phyloP scores from a whole-genome alignment of 53 echinoderm and acorn worm genomes.

The Paracentrotus lividus region DNA sequence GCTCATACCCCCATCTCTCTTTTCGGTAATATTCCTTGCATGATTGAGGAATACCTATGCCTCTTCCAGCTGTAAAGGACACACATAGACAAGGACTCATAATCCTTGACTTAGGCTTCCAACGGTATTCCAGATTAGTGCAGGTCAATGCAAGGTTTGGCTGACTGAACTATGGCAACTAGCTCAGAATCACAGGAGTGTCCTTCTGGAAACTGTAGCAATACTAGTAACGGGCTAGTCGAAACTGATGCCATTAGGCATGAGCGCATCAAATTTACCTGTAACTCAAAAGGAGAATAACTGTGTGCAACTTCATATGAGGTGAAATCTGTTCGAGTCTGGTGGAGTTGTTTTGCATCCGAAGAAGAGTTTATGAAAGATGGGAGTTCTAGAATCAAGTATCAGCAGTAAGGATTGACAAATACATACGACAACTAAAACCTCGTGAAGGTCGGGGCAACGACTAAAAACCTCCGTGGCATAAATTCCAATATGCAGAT shows the following conservation, averaged over 20 bases:
- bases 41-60: conserved; percentile 55
- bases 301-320: not conserved
- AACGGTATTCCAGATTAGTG: conserved; percentile 50
- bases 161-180: conserved; percentile 16
- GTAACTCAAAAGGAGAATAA: conserved; percentile 56
- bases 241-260: too few species aligned
- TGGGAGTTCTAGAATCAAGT: conserved; percentile 14
- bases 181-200: conserved; percentile 66
- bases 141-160: not conserved
- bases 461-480: conserved; percentile 58
- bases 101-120: conserved; percentile 55
- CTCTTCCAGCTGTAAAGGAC: conserved; percentile 6
- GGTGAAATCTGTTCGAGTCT: conserved; percentile 28
- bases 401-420: conserved; percentile 26
- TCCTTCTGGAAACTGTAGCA: not conserved
- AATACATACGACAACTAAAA: conserved; percentile 56
- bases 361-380: not conserved
- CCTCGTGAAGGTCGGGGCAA: conserved; percentile 30
- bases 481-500: conserved; percentile 37
- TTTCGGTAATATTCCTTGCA: not conserved
- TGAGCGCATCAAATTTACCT: conserved; percentile 39
- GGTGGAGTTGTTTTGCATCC: not conserved
- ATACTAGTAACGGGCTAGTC: conserved; percentile 57
- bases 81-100: conserved; percentile 14
- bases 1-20: conserved; percentile 32